Percentiles rank a stretch among this genome's conserved stretches.
phyloP scores from a whole-genome alignment of 2,797 vertebrate species.

The Lepus townsendii region DNA sequence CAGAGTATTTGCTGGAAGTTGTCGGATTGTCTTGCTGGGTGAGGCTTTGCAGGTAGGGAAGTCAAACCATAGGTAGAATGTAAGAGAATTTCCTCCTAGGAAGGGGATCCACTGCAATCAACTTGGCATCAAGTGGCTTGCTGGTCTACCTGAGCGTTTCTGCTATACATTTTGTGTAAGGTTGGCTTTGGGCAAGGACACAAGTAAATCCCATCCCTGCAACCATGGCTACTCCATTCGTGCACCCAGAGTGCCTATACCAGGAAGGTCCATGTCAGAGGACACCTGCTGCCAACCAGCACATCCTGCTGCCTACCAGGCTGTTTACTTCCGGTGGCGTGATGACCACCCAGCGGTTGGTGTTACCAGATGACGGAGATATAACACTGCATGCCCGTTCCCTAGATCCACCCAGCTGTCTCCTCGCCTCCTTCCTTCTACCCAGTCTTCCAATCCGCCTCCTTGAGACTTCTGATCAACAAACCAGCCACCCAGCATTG shows the following conservation, averaged over 20 bases:
- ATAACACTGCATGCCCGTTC: background rate
- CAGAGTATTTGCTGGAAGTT: background rate
- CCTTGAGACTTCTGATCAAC: background rate
- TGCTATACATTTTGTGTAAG: background rate
- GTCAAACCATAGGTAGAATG: background rate
- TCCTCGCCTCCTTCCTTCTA: too few species aligned
- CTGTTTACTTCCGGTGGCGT: background rate
- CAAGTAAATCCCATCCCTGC: background rate
- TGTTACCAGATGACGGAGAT: background rate
- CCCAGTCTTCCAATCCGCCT: background rate
- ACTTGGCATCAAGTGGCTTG: background rate
- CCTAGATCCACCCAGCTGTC: background rate
- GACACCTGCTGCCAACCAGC: background rate
- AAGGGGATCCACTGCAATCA: background rate
- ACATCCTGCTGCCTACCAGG: background rate
- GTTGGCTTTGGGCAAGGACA: background rate
- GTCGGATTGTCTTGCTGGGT: background rate
- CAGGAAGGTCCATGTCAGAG: too few species aligned
- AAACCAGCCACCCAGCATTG: background rate
- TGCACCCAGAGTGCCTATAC: too few species aligned
- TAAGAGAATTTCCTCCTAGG: background rate
- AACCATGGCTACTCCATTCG: too few species aligned
- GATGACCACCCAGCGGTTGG: background rate
- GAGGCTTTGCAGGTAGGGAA: background rate
- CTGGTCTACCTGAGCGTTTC: background rate